These are phyloP conservation scores for Abrostola tripartita DNA, from an alignment of 2,888 invertebrate genomes.

Conservation along the genomic window DNA sequence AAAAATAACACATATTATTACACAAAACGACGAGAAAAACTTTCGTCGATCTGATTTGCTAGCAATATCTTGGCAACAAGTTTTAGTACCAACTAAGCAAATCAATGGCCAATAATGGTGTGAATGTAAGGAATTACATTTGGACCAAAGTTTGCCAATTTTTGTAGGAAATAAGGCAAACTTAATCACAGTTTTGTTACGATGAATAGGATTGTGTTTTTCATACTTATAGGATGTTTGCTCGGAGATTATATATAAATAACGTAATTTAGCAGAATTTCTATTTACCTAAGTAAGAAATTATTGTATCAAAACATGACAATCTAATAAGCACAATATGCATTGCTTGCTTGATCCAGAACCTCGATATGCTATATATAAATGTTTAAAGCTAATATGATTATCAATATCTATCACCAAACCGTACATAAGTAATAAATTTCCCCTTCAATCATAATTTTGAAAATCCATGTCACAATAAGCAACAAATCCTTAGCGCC, in stretches of 20 bases:
- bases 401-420: too few species aligned
- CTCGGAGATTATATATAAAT: too few species aligned
- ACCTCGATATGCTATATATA: too few species aligned
- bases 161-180: neutral
- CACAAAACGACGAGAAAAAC: neutral
- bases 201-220: neutral
- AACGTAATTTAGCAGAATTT: too few species aligned
- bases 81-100: slow-evolving; percentile 21
- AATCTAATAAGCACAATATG: too few species aligned
- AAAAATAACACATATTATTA: neutral
- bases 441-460: too few species aligned
- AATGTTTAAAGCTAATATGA: too few species aligned
- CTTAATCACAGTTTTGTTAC: neutral
- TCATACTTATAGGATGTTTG: too few species aligned
- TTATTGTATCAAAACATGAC: too few species aligned
- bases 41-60: slow-evolving; percentile 5
- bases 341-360: too few species aligned
- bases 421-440: too few species aligned
- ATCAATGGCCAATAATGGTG: slow-evolving; percentile 19
- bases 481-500: slow-evolving; percentile 4
- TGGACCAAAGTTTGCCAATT: slow-evolving; percentile 7
- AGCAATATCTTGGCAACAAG: slow-evolving; percentile 21
- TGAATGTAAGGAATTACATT: slow-evolving; percentile 22
- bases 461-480: slow-evolving; percentile 1
- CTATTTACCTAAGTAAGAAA: too few species aligned